These are phyloP conservation scores for Drosophila miranda DNA, from an alignment of 1,140 invertebrate genomes.

Conservation along the genomic window DNA sequence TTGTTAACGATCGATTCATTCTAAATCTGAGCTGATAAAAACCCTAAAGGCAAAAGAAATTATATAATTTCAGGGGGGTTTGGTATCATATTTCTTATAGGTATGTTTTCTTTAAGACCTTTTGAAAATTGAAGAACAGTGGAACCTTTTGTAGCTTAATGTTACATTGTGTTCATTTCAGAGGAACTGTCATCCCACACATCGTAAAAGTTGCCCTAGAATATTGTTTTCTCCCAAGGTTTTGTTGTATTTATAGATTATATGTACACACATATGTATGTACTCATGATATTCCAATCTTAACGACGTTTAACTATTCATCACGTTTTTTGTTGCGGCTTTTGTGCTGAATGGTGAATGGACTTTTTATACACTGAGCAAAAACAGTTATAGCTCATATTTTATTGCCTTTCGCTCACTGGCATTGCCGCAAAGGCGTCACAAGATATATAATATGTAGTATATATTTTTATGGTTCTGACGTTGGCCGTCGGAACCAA, in stretches of 20 bases:
- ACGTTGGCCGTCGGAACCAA: too few relatives aligned
- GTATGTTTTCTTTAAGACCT: too few relatives aligned
- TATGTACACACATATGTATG: slow-evolving; percentile 12
- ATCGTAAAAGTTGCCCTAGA: too few relatives aligned
- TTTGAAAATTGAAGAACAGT: too few relatives aligned
- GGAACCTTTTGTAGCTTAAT: too few relatives aligned
- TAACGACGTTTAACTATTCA: slow-evolving; percentile 30
- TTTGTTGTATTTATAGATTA: slow-evolving; percentile 18
- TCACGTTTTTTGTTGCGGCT: slow-evolving; percentile 35
- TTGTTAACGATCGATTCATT: slow-evolving; percentile 2
- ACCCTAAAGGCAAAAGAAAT: slow-evolving; percentile 2
- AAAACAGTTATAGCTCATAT: slow-evolving; percentile 16
- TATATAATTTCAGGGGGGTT: neutral
- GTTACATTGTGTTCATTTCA: too few relatives aligned
- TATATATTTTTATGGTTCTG: too few relatives aligned
- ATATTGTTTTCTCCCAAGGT: slow-evolving; percentile 8
- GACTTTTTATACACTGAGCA: slow-evolving; percentile 20
- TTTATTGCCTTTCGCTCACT: slow-evolving; percentile 7
- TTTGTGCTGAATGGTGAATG: slow-evolving; percentile 11
- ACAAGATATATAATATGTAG: slow-evolving; percentile 17
- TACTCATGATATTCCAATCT: slow-evolving; percentile 15
- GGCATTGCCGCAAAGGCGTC: slow-evolving; percentile 10
- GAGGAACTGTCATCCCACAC: too few relatives aligned
- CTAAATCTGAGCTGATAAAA: slow-evolving; percentile 19
- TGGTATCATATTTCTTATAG: neutral